Conservation (phyloP, 2,113 vertebrate genomes). For the Candoia aspera region DNA sequence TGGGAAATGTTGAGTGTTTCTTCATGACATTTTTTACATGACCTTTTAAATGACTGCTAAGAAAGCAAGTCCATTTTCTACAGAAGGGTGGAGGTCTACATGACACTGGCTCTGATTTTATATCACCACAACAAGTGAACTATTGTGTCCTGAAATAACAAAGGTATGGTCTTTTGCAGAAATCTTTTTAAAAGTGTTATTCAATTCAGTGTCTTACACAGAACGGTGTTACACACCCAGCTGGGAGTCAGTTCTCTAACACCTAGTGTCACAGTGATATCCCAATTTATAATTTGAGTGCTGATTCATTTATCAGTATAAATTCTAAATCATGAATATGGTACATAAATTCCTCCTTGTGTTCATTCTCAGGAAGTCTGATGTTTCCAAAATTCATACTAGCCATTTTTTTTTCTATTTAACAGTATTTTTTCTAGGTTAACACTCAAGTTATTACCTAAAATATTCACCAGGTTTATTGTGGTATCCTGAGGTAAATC, state of each 20-base stretch:
- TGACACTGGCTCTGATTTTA: not conserved
- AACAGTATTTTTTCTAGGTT: not conserved
- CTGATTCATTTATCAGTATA: conserved; percentile 17
- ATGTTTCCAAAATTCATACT: not conserved
- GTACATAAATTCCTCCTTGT: not conserved
- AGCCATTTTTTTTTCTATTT: not conserved
- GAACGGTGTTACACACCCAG: not conserved
- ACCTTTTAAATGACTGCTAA: not conserved
- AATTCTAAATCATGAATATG: not conserved
- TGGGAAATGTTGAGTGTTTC: not conserved
- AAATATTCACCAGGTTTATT: not conserved
- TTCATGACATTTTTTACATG: not conserved
- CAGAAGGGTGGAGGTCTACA: not conserved
- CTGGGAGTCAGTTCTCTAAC: not conserved
- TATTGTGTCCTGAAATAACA: not conserved
- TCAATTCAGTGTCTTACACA: not conserved
- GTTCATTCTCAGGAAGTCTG: not conserved
- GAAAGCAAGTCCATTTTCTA: not conserved
- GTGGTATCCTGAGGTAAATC: not conserved
- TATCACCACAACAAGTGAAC: not conserved
- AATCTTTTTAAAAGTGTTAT: not conserved
- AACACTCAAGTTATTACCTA: too few relatives aligned
- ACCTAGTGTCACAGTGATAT: not conserved
- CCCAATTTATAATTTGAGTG: not conserved
- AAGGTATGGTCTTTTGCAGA: not conserved